Conservation (phyloP, 2,888 invertebrate genomes). For the Agonopterix arenella region DNA sequence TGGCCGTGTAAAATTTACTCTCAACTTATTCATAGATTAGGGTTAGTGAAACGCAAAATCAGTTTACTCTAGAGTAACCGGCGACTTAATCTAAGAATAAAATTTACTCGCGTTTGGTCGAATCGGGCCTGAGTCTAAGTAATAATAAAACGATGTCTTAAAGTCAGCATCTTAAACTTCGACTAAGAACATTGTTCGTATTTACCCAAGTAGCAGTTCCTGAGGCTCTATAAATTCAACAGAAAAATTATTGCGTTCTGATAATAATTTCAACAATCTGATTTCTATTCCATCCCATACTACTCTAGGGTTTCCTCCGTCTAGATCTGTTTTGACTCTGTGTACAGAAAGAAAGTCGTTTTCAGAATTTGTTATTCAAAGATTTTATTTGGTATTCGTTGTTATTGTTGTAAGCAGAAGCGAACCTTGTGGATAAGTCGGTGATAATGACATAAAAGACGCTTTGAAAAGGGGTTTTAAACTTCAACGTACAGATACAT, state of each 20-base stretch:
- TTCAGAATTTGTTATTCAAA: background rate
- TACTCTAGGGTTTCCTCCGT: slow-evolving; percentile 61
- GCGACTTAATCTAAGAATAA: too few species aligned
- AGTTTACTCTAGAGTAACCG: too few species aligned
- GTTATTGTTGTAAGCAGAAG: too few species aligned
- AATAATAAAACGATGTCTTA: too few species aligned
- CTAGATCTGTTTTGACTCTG: slow-evolving; percentile 56
- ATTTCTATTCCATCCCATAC: slow-evolving; percentile 87
- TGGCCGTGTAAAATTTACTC: too few species aligned
- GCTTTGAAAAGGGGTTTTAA: background rate
- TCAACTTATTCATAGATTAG: too few species aligned
- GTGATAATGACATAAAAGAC: too few species aligned
- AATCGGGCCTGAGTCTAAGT: too few species aligned
- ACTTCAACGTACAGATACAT: background rate
- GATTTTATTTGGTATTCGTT: background rate
- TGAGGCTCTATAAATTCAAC: slow-evolving; percentile 81
- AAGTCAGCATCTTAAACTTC: too few species aligned
- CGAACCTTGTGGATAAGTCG: too few species aligned
- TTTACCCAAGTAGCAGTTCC: slow-evolving; percentile 66
- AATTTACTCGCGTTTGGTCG: too few species aligned
- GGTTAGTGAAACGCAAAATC: too few species aligned
- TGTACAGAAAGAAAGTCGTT: slow-evolving; percentile 7
- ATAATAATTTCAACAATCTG: slow-evolving; percentile 78
- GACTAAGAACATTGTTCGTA: slow-evolving; percentile 3
- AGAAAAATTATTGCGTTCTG: slow-evolving; percentile 82